Conservation (phyloP, 1,140 invertebrate genomes). For the Drosophila navojoa region DNA sequence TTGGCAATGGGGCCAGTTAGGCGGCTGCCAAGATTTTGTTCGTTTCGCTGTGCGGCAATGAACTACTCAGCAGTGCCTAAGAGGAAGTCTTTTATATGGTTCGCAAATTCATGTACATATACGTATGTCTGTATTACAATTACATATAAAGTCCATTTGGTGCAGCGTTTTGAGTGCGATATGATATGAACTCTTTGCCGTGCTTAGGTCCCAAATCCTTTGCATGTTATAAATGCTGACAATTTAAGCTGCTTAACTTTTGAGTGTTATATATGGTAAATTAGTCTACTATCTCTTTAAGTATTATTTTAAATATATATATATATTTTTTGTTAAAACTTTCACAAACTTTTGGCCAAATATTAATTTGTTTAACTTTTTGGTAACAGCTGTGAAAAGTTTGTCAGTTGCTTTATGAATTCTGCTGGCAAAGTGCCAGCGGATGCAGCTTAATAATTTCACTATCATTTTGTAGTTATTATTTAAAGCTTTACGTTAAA, state of each 20-base stretch:
- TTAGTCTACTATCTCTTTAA: background rate
- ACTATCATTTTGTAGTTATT: no score
- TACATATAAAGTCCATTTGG: background rate
- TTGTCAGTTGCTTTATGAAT: background rate
- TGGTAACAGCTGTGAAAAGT: background rate
- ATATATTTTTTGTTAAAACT: no score
- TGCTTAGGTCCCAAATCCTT: no score
- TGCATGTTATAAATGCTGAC: background rate
- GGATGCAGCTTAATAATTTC: no score
- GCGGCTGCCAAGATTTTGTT: constrained; percentile 36
- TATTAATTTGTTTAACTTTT: background rate
- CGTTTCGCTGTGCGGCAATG: constrained; percentile 24
- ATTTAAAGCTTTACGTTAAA: no score
- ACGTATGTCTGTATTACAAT: background rate
- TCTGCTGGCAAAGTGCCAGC: background rate
- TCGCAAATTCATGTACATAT: background rate
- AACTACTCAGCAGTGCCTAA: background rate
- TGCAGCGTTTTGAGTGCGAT: background rate
- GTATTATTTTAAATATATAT: background rate
- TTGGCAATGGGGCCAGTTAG: constrained; percentile 51
- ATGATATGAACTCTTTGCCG: background rate
- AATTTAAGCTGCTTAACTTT: background rate
- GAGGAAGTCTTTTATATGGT: constrained; percentile 2
- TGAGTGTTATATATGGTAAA: background rate
- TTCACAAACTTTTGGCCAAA: background rate